These are phyloP conservation scores for Drosophila picticornis DNA, from an alignment of 2,888 invertebrate genomes.

Conservation along the genomic window DNA sequence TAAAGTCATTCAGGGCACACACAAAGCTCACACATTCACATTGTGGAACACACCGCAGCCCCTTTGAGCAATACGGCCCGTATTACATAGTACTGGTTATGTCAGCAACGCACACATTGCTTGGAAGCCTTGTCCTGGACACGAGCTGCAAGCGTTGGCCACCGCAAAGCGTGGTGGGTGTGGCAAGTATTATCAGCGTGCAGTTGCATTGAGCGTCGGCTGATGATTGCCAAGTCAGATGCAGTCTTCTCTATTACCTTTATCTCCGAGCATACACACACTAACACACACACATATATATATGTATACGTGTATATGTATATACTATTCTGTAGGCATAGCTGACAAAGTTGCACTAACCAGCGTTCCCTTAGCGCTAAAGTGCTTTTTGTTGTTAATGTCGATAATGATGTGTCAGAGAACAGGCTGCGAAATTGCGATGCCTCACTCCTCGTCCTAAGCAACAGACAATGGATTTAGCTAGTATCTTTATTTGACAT, in stretches of 20 bases:
- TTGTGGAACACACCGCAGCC: slow-evolving; percentile 23
- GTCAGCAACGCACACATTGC: slow-evolving; percentile 10
- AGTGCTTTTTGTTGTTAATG: slow-evolving; percentile 75
- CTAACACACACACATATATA: not conserved
- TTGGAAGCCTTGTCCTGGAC: slow-evolving; percentile 12
- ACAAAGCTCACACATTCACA: slow-evolving; percentile 6
- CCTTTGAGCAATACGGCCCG: slow-evolving; percentile 32
- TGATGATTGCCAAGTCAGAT: slow-evolving; percentile 46
- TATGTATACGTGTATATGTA: not conserved
- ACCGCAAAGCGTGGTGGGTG: slow-evolving; percentile 34
- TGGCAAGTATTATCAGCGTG: slow-evolving; percentile 68
- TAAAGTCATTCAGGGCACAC: slow-evolving; percentile 25
- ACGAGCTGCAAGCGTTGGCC: slow-evolving; percentile 6
- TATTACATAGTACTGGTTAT: slow-evolving; percentile 24
- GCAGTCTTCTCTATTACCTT: slow-evolving; percentile 13
- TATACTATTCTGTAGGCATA: slow-evolving; percentile 15
- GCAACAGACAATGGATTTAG: slow-evolving; percentile 14
- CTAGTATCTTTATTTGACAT: slow-evolving; percentile 59
- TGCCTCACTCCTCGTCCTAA: slow-evolving; percentile 8
- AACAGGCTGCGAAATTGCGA: not conserved
- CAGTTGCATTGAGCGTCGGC: slow-evolving; percentile 53
- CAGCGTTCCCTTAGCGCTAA: slow-evolving; percentile 40
- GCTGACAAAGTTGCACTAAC: slow-evolving; percentile 7
- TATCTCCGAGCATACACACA: slow-evolving; percentile 21
- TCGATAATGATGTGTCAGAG: slow-evolving; percentile 71